Conservation (phyloP, 2,888 invertebrate species). For the Agrotis segetum region DNA sequence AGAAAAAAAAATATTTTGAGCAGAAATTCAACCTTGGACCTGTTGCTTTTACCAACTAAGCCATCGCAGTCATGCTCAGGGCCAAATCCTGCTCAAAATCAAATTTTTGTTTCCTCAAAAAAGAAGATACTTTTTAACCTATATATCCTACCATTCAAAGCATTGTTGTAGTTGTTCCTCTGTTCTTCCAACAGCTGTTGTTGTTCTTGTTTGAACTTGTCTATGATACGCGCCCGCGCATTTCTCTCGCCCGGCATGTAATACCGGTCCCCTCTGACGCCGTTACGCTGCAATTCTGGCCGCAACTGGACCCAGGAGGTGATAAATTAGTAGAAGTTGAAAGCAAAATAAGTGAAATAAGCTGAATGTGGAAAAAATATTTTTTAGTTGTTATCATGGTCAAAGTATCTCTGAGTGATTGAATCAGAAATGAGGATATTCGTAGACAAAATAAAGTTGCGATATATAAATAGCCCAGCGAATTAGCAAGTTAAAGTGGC, state of each 20-base stretch:
- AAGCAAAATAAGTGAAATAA: background rate
- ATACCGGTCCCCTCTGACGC: constrained; percentile 67
- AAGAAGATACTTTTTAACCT: background rate
- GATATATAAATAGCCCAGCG: too few species aligned
- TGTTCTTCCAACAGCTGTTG: constrained; percentile 89
- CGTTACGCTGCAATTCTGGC: constrained; percentile 74
- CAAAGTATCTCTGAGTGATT: too few species aligned
- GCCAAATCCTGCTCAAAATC: too few species aligned
- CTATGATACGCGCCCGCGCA: constrained; percentile 81
- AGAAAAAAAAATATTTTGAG: too few species aligned
- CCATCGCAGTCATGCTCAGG: too few species aligned
- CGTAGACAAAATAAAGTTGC: too few species aligned
- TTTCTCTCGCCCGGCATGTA: constrained; percentile 74
- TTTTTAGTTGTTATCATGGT: background rate
- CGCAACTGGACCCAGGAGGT: constrained; percentile 65
- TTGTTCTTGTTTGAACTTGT: constrained; percentile 84
- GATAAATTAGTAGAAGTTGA: background rate
- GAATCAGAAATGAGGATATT: too few species aligned
- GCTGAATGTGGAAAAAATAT: background rate
- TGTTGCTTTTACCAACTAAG: too few species aligned
- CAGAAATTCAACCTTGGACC: too few species aligned
- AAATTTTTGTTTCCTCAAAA: too few species aligned
- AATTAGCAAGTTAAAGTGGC: too few species aligned
- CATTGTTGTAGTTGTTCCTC: constrained; percentile 87
- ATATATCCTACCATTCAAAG: constrained; percentile 86